Percentiles rank a stretch among this genome's conserved stretches.
Evolutionary conservation across 1,140 invertebrate genomes (phyloP).

Genomic region (Drosophila kepulauana): DNA sequence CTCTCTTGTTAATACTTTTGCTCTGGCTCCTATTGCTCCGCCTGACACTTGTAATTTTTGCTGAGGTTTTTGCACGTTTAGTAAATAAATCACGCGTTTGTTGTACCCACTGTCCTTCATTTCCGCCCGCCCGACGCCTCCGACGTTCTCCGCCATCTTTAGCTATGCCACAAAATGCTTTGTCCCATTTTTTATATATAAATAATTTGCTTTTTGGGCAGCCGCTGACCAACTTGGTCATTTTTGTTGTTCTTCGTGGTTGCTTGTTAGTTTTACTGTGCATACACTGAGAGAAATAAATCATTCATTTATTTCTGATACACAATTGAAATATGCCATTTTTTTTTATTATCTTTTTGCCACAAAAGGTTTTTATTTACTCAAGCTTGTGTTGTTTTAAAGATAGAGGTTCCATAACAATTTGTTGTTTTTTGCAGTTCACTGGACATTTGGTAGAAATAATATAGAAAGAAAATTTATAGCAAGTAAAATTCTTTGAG

Average conservation of each 20-base stretch:
- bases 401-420: too few species aligned
- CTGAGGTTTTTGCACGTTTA: constrained; percentile 82
- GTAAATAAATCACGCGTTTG: constrained; percentile 82
- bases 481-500: too few species aligned
- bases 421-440: too few species aligned
- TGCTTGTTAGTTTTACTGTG: constrained; percentile 38
- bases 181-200: constrained; percentile 79
- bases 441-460: too few species aligned
- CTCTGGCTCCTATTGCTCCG: not conserved
- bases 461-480: too few species aligned
- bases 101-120: constrained; percentile 30
- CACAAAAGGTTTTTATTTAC: too few species aligned
- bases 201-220: constrained; percentile 67
- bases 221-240: constrained; percentile 49
- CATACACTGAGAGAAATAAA: constrained; percentile 36
- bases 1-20: not conserved
- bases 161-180: constrained; percentile 40
- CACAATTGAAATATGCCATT: too few species aligned
- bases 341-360: too few species aligned
- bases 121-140: not conserved
- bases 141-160: not conserved
- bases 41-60: constrained; percentile 72
- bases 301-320: constrained; percentile 1
- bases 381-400: too few species aligned
- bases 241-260: constrained; percentile 42